Base-by-base conservation (phyloP, 2,113 vertebrate genomes). In the Myocastor coypus region DNA sequence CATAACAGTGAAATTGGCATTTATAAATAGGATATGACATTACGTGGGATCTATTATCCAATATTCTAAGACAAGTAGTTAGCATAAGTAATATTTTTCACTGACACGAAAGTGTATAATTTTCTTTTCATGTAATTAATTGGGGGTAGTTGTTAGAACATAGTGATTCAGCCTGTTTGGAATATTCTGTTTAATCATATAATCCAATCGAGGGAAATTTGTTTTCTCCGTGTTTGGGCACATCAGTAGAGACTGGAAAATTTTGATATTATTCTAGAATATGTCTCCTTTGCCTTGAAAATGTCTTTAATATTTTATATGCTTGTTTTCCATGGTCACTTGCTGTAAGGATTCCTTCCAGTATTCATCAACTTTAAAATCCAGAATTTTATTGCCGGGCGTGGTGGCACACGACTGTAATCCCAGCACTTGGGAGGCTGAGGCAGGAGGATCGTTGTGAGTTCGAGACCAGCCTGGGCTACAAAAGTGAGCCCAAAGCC, bases 31-130 rank as follows among this genome's bases (percentile, higher is more conserved):
- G 42, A 87, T 94, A 63, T 91, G 46, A 94, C 89, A 83, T 88
- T 83, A 68, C 94, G 52, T 92, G 63, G 64, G 7, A 81, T 96
- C 66, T 95, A 59, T 91, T 97, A 89, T 94, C 42, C 57, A 87
- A 87, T 93, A 93, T 97, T 96, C 94, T 77, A 46, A 92, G 87
- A 96, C 71, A 97, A 95, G 82, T 93, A 82, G 75, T 97, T 95
- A 95, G 64, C 59, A 50, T 66, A 81, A 84, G 63, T 89, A 92
- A 92, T 96, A 84, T 88, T 94, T 94, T 96, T 91, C 52, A 86
- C 30, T 92, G 50, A 63, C 73, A 69, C 85, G 71, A 94, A 86
- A 94, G 34, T 96, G 13, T 91, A 37, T 94, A 91, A 96, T 96
- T 96, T 94, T 92, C 81, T 69, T 87, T 96, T 91, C 57, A 81